Conservation (phyloP, 1,140 invertebrate genomes). For the Cephus cinctus region DNA sequence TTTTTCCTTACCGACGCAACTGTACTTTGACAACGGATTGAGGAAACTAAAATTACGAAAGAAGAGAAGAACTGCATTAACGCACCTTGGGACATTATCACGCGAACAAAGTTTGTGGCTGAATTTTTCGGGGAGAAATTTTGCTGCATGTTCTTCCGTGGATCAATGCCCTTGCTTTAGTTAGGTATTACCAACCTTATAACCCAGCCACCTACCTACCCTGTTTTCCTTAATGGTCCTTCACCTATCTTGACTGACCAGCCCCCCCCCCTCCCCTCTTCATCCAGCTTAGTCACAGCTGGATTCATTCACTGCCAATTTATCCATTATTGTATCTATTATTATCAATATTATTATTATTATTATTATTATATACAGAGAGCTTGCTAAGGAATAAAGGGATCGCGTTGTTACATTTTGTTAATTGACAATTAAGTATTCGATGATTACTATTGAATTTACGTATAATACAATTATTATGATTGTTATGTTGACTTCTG, state of each 20-base stretch:
- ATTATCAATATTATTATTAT: slow-evolving; percentile 34
- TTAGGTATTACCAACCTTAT: slow-evolving; percentile 11
- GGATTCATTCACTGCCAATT: slow-evolving; percentile 46
- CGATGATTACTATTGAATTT: slow-evolving; percentile 19
- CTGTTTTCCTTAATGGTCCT: background rate
- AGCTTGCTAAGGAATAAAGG: slow-evolving; percentile 25
- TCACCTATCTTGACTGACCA: too few relatives aligned
- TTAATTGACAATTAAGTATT: slow-evolving; percentile 9
- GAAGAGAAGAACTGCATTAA: too few relatives aligned
- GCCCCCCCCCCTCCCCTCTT: too few relatives aligned
- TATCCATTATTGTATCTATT: slow-evolving; percentile 33
- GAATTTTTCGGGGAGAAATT: slow-evolving; percentile 26
- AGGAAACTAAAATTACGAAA: too few relatives aligned
- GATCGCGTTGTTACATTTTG: slow-evolving; percentile 24
- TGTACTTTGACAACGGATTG: too few relatives aligned
- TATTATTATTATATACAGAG: slow-evolving; percentile 20
- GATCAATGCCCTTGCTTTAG: slow-evolving; percentile 18
- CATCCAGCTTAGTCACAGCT: slow-evolving; percentile 23
- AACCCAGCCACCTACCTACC: slow-evolving; percentile 6
- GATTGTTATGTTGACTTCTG: slow-evolving; percentile 6
- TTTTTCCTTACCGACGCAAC: too few relatives aligned
- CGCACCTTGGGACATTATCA: slow-evolving; percentile 16
- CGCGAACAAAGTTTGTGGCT: slow-evolving; percentile 9
- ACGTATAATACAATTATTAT: slow-evolving; percentile 17
- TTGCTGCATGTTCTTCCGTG: slow-evolving; percentile 22